Base-by-base conservation (phyloP, 1,140 invertebrate species). In the Monomorium pharaonis region DNA sequence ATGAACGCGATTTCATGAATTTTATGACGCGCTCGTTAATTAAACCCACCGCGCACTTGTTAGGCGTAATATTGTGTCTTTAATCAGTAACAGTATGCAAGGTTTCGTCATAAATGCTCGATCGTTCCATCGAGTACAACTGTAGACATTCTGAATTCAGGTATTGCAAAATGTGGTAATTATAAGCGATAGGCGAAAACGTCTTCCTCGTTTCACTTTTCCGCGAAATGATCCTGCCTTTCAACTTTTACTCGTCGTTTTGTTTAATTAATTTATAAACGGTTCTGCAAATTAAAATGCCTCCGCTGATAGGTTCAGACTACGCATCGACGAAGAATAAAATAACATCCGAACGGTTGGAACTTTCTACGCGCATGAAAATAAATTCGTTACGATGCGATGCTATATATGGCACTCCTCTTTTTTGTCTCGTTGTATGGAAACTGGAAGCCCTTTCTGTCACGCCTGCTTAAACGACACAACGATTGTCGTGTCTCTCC, bases 11-110 rank as follows among this genome's bases (percentile, higher is more conserved):
- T 83, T 83, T 83, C 65, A 58, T 74, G 67, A 83, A 83, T 83
- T 83, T 83, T 83, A 83, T 83, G 78, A 74, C 78, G 51, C 14
- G 67, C 78, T 72, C 51, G 51, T 83, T 83, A 83, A 83, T 83
- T 83, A 83, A 83, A 83, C 18, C 42, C 51, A 14, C 9, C 27
- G 7, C 24, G 33, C 33, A 54, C 70, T 83, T 74, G 67, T 74
- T 69, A 44, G 37, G 18, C 51, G 6, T 44, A 81, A 81, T 70
- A 18, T 70, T 70, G 56, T 47, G 77, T 58, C 65, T 81, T 58
- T 72, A 37, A 49, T 49, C 27, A 49, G 21, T 51, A 58, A 58
- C 16, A n/a, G 9, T 69, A 18, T 21, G 21, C 24, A 44, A 72
- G 78, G 33, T 2, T 21, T 2, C 5, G 7, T 4, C 37, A 21